Evolutionary conservation across 2,797 vertebrate species (phyloP).

Genomic region (Xiphophorus birchmanni): DNA sequence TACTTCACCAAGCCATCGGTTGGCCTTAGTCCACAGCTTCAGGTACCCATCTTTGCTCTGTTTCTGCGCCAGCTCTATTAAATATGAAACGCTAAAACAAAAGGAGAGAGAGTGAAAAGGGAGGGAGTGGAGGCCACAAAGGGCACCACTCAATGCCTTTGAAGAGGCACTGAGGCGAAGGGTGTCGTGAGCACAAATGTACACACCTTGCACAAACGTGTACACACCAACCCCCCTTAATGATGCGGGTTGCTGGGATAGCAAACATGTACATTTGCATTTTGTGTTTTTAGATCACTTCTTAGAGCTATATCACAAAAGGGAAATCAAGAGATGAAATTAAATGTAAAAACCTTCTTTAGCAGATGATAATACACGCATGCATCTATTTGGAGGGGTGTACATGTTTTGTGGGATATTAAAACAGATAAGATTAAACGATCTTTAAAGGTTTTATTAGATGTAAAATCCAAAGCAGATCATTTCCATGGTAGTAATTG

Average conservation of each 20-base stretch:
- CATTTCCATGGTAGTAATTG: conserved; percentile 29
- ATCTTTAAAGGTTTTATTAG: conserved; percentile 43
- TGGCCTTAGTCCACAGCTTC: conserved; percentile 75
- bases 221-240: conserved; percentile 32
- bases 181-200: conserved; percentile 64
- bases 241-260: conserved; percentile 65
- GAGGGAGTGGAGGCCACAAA: conserved; percentile 70
- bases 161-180: conserved; percentile 78
- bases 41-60: conserved; percentile 77
- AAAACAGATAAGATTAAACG: conserved; percentile 66
- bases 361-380: conserved; percentile 46
- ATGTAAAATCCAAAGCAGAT: conserved; percentile 10
- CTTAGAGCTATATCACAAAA: conserved; percentile 66
- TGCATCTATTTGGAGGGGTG: conserved; percentile 48
- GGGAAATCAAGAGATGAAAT: conserved; percentile 53
- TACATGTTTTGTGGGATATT: conserved; percentile 56
- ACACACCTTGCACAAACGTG: conserved; percentile 53
- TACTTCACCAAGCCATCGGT: conserved; percentile 79
- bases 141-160: conserved; percentile 81
- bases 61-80: conserved; percentile 81
- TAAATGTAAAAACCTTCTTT: conserved; percentile 66
- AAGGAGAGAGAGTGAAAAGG: conserved; percentile 75
- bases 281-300: conserved; percentile 63
- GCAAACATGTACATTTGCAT: conserved; percentile 72
- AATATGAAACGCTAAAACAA: conserved; percentile 87